Conservation (phyloP, 2,797 vertebrate species). For the Lerista edwardsae region DNA sequence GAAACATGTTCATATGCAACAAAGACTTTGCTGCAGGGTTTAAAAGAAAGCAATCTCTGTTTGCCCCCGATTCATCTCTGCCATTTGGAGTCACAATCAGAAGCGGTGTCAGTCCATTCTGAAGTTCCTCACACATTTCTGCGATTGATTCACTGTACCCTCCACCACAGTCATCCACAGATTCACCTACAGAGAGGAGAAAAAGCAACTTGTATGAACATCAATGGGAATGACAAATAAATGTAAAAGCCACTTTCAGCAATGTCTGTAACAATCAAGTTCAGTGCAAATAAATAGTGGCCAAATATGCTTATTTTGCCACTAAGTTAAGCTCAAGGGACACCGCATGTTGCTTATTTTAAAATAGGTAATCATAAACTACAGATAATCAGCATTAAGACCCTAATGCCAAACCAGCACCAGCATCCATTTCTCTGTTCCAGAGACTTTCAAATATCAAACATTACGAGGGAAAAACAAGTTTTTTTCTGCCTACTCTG, state of each 20-base stretch:
- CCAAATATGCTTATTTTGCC: background rate
- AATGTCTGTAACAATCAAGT: constrained; percentile 4
- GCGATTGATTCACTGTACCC: constrained; percentile 99
- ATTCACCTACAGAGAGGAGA: constrained; percentile 84
- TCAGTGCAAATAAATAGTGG: background rate
- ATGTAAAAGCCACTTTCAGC: constrained; percentile 14
- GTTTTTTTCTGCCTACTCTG: background rate
- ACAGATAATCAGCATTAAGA: background rate
- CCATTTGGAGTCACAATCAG: constrained; percentile 98
- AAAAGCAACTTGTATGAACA: background rate
- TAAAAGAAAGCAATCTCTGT: constrained; percentile 96
- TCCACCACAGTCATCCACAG: constrained; percentile 97
- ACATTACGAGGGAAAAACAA: background rate
- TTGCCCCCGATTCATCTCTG: constrained; percentile 96
- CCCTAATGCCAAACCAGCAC: background rate
- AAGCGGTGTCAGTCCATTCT: constrained; percentile 95
- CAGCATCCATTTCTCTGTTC: background rate
- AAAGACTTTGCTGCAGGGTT: constrained; percentile 92
- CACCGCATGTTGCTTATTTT: background rate
- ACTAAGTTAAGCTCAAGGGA: background rate
- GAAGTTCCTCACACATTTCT: constrained; percentile 98
- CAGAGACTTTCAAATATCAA: constrained; percentile 1
- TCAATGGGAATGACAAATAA: constrained; percentile 5
- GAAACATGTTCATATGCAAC: constrained; percentile 98
- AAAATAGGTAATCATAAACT: background rate